Evolutionary conservation across 2,888 invertebrate genomes (phyloP), one percentile per base, ranked within the genome.

Genomic region (Drosophila trichaetosa): DNA sequence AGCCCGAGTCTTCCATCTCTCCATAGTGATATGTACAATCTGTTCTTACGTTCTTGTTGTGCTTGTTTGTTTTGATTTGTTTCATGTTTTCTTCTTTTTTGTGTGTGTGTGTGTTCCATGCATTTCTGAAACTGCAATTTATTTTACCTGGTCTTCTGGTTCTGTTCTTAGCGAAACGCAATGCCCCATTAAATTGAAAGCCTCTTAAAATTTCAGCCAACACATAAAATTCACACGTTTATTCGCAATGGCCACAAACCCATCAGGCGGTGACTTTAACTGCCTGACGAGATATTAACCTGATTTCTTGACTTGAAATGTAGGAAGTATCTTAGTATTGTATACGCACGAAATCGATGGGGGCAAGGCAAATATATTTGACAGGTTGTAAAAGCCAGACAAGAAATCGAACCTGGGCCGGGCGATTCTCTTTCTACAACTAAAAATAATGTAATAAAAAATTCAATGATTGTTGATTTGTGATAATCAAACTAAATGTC

Each of bases 171-270:
- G 34, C 69, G 51, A 65, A 63, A 51, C 52, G 73, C 58, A 66
- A 66, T 68, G 78, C 60, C 64, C 70, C 81, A 76, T 82, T 69
- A 82, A 86, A 70, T 77, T 80, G 65, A 69, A 78, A 69, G 77
- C 56, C 77, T 75, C 78, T 83, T 87, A 80, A 75, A 71, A 69
- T 73, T 73, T 80, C 72, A 73, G 64, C 57, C 58, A 73, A 67
- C 75, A 60, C 85, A 68, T 86, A 80, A 75, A 71, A 83, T 76
- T 85, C 82, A 70, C 86, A 80, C 85, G 69, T 72, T 80, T 68
- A 69, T 57, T 48, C 51, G 27, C 34, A 62, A 48, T 38, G 34
- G 46, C 24, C 46, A 46, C 46, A 46, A 46, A 2, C 16, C 38
- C 36, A 29, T 31, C 54, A 36, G 48, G 27, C 6, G 21, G 2